Conservation (phyloP, 2,113 vertebrate genomes). For the Genyomyrus donnyi region DNA sequence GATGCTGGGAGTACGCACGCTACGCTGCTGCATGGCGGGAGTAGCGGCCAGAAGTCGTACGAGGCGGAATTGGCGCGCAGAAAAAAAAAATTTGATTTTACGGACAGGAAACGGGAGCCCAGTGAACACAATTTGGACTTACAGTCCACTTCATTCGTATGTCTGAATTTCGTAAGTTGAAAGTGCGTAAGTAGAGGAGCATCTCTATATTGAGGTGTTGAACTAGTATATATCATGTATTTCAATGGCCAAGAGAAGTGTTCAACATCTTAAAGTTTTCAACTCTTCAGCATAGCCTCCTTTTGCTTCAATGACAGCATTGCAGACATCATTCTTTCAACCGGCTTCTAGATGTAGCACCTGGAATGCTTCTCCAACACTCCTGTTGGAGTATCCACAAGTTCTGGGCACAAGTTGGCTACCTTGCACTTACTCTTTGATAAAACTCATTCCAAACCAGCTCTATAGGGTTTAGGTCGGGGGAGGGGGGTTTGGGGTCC, state of each 20-base stretch:
- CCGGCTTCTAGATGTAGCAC: background rate
- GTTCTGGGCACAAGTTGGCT: background rate
- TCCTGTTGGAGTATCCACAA: background rate
- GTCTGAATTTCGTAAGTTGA: too few relatives aligned
- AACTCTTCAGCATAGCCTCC: background rate
- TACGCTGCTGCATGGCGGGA: too few relatives aligned
- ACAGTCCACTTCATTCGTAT: too few relatives aligned
- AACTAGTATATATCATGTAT: background rate
- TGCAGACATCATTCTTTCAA: background rate
- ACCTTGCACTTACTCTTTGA: background rate
- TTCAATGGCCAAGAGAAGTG: background rate
- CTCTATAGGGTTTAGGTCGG: background rate
- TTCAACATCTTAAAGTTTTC: background rate
- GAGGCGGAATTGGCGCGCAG: too few relatives aligned
- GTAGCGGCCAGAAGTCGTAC: too few relatives aligned
- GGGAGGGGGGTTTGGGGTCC: background rate
- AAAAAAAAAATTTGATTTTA: too few relatives aligned
- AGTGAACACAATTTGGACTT: too few relatives aligned
- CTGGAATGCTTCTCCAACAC: background rate
- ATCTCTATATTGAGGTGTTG: background rate
- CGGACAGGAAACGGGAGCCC: too few relatives aligned
- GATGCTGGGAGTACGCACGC: too few relatives aligned
- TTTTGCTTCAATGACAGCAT: too few relatives aligned
- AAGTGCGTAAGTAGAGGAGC: too few relatives aligned
- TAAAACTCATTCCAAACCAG: background rate